Base-by-base conservation (phyloP, 1,140 invertebrate species). In the Drosophila grimshawi region DNA sequence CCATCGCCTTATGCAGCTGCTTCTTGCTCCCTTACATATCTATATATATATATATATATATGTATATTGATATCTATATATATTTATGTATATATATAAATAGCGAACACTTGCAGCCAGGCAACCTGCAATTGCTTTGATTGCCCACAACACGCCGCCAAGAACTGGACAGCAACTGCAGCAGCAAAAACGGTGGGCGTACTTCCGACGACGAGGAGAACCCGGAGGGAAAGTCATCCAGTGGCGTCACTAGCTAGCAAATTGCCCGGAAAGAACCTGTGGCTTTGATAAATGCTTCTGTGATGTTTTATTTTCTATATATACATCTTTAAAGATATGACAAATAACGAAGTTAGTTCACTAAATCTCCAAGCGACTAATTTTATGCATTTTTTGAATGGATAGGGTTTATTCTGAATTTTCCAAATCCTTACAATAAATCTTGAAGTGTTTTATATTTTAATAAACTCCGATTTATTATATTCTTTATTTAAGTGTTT, bases 41-140 rank as follows among this genome's bases (percentile, higher is more conserved):
- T 43, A 43, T n/a, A 43, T 43, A 4, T 4, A 43, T n/a, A 43
- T 41, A 41, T 1, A 37, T 37, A 37, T 5, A 37, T 37, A 37
- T n/a, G n/a, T 5, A 37, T 37, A 37, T 19, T 19, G 1, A 4
- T 43, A 43, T 6, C 4, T 43, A 43, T n/a, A 43, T 43, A 4
- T n/a, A 43, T n/a, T n/a, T 41, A 41, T 5, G 2, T 37, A 37
- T 5, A 37, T 37, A 37, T 19, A 19, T 5, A 37, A 1, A 37
- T 5, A 37, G 6, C 10, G 60, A 69, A 88, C 82, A 86, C 82
- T 86, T 86, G 82, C 80, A 78, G 77, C 74, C 37, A 46, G 74
- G 77, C 67, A 70, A 63, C 51, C 68, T 81, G 78, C 82, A 86
- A 86, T 86, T 86, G 80, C 83, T 89, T 88, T 88, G 83, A 88